Evolutionary conservation across 2,113 vertebrate genomes (phyloP), one percentile per base, ranked within the genome.

Genomic region (Odontophorus gujanensis): DNA sequence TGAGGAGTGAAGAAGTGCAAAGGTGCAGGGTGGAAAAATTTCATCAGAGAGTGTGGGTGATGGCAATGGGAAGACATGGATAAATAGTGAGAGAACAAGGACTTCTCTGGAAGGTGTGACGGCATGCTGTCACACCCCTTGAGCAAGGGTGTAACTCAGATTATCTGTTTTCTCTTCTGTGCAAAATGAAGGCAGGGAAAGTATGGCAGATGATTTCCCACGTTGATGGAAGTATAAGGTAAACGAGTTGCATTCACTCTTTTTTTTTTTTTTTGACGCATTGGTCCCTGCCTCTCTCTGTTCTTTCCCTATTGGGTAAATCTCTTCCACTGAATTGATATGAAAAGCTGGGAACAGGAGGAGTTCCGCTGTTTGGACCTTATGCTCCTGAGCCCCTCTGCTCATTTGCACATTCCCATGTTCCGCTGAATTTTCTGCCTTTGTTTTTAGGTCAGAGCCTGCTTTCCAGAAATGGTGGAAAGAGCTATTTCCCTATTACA

Each of bases 241-340:
- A 26, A 65, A 26, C 1, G 2, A 38, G 61, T 21, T 7, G 1
- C 0, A 0, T 11, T 51, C 22, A 51, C 9, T 3, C 3, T 82
- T 19, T 6, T 30, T 62, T 71, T 5, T 40, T 40, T 40, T 40
- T 40, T 71, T 4, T 15, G 17, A 16, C 43, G 15, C 8, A 13
- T 22, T 85, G 43, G 34, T 63, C 11, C 32, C 22, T 76, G n/a
- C 8, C 14, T 30, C 8, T 51, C 3, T 81, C 22, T 34, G 32
- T 48, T 65, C 15, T 58, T 30, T 22, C 71, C 17, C 40, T 13
- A 9, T 24, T 20, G 71, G 66, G 24, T 34, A 3, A 30, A 11
- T 16, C 11, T 45, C 40, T 48, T 51, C 7, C 6, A 21, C 65
- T 38, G n/a, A 66, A 19, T n/a, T 14, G 48, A 40, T 30, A 3